Evolutionary conservation across 2,797 vertebrate species (phyloP).

Genomic region (Mus spretus): DNA sequence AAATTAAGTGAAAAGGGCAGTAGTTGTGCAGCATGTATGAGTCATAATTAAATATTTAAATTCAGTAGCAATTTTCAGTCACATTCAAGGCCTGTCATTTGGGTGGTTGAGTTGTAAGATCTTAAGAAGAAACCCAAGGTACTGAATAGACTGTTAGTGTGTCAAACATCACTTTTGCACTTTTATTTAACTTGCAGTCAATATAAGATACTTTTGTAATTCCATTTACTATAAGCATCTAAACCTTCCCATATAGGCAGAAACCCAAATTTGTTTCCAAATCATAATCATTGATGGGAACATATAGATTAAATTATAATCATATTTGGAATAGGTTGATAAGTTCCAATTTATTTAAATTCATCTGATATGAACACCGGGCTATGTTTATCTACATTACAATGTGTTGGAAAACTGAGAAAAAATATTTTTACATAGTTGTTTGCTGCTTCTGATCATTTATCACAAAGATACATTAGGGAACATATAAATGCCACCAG

Average conservation of each 20-base stretch:
- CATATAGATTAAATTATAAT: not conserved
- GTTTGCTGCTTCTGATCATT: not conserved
- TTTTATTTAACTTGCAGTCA: not conserved
- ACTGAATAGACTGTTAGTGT: not conserved
- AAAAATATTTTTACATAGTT: not conserved
- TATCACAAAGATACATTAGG: not conserved
- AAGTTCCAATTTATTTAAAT: conserved; percentile 9
- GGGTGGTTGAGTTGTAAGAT: not conserved
- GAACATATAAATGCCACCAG: not conserved
- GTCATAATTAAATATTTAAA: conserved; percentile 23
- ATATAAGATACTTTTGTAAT: not conserved
- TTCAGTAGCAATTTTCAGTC: not conserved
- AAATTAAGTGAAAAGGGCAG: not conserved
- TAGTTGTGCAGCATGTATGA: not conserved
- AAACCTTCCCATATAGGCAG: not conserved
- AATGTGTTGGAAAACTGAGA: not conserved
- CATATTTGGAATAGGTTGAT: not conserved
- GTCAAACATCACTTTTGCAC: not conserved
- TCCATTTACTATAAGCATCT: not conserved
- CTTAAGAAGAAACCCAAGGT: not conserved
- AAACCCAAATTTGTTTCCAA: not conserved
- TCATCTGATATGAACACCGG: not conserved
- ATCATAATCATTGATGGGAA: not conserved
- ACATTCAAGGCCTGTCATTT: not conserved
- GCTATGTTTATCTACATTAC: not conserved